Evolutionary conservation across 2,113 vertebrate genomes (phyloP), one percentile per base, ranked within the genome.

Genomic region (Loxodonta africana): DNA sequence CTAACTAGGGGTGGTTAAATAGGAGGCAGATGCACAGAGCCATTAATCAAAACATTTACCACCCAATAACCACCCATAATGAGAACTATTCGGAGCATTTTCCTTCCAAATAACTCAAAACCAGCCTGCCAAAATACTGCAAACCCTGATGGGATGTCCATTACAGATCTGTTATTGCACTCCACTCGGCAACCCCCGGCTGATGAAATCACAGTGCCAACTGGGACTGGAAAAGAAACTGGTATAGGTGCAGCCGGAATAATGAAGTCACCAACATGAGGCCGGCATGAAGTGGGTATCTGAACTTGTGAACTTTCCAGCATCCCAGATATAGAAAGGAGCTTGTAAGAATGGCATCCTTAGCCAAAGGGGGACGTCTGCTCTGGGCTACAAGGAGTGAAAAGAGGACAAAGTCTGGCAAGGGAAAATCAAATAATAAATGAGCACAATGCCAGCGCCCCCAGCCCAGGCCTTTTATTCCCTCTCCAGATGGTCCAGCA

Each of bases 401-500:
- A 96, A 95, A 93, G 89, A 89, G 94, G 73, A 82, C 94, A 88
- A 87, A 87, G 80, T 53, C 93, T 95, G 83, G 87, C 37, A 57
- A 95, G 28, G 91, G 46, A 94, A 74, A 84, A 60, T 26, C 90
- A 97, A 96, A 93, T 95, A 93, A 97, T 96, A 96, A 96, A 97
- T 30, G 80, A 88, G 77, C 97, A 98, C 98, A 98, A 98, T 98
- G 98, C 98, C 96, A 62, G 93, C 97, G 85, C 96, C 91, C 95
- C 91, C 85, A 69, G 96, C 63, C 76, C 21, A 95, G 67, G 97
- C 98, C 98, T 98, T 98, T 98, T 98, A 98, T 98, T 98, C 82
- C 90, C 0, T 41, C 94, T 99, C 98, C 98, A 99, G 98, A 99
- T 98, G 99, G 99, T 92, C 96, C 94, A 90, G 98, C 98, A 99